phyloP scores from a whole-genome alignment of 2,797 vertebrate genomes.

The Acipenser transmontanus region DNA sequence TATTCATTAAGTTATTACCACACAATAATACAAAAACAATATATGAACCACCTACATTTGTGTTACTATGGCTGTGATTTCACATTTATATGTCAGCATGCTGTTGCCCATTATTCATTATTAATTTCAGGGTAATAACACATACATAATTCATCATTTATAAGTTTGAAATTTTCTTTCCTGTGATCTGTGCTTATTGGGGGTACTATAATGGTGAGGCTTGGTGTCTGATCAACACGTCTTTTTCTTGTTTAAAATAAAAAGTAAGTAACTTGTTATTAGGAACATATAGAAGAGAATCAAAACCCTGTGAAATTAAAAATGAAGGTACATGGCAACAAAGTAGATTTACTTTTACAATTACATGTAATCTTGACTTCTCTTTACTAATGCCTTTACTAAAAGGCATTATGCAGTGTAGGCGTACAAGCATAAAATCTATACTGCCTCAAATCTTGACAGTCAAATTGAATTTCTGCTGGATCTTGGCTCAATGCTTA shows the following conservation, averaged over 20 bases:
- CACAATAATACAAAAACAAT: too few species aligned
- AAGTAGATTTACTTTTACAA: constrained; percentile 50
- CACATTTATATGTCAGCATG: too few species aligned
- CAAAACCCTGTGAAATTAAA: constrained; percentile 61
- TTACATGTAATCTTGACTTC: constrained; percentile 39
- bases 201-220: not conserved
- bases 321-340: constrained; percentile 44
- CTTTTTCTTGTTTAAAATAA: not conserved
- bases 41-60: too few species aligned
- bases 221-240: not conserved
- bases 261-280: constrained; percentile 3
- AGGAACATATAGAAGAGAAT: constrained; percentile 43
- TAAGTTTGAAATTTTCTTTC: too few species aligned
- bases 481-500: constrained; percentile 41
- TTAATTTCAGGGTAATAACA: too few species aligned
- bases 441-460: constrained; percentile 38
- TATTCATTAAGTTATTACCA: too few species aligned
- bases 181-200: too few species aligned
- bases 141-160: too few species aligned
- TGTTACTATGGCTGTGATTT: too few species aligned
- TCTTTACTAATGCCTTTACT: constrained; percentile 8
- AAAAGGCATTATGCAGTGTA: constrained; percentile 25
- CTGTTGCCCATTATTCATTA: too few species aligned
- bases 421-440: constrained; percentile 24
- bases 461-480: constrained; percentile 44